Percentiles rank a stretch among this genome's conserved stretches.
Evolutionary conservation across 1,140 invertebrate genomes (phyloP).

Genomic region (Drosophila tsacasi): DNA sequence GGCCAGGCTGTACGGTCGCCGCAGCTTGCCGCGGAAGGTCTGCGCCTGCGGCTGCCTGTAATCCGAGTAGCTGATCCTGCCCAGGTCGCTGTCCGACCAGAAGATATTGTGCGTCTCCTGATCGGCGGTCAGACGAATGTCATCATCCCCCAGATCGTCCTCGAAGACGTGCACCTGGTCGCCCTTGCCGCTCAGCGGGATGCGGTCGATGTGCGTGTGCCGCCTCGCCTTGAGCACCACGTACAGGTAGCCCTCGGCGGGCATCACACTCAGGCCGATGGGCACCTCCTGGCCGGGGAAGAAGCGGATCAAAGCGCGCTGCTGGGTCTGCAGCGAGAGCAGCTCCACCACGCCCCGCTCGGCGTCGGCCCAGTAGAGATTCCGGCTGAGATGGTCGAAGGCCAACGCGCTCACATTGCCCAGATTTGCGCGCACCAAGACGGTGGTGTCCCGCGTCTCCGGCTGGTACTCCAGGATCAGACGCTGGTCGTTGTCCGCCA

Average conservation of each 20-base stretch:
- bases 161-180: constrained; percentile 86
- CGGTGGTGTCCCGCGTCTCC: constrained; percentile 67
- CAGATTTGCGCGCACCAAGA: constrained; percentile 85
- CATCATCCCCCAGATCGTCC: constrained; percentile 82
- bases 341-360: constrained; percentile 87
- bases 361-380: constrained; percentile 89
- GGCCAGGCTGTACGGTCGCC: constrained; percentile 86
- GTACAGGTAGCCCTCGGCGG: constrained; percentile 90
- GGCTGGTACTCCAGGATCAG: constrained; percentile 85
- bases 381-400: constrained; percentile 89
- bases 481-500: constrained; percentile 86
- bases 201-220: constrained; percentile 87
- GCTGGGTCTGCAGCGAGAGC: constrained; percentile 86
- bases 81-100: constrained; percentile 77
- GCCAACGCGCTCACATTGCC: constrained; percentile 88
- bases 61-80: constrained; percentile 68
- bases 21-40: constrained; percentile 76
- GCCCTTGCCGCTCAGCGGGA: constrained; percentile 87
- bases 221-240: constrained; percentile 86
- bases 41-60: constrained; percentile 73
- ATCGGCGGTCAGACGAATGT: constrained; percentile 62
- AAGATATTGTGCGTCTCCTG: constrained; percentile 53
- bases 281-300: constrained; percentile 87
- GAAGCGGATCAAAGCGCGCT: constrained; percentile 86
- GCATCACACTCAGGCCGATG: constrained; percentile 87